Evolutionary conservation across 2,113 vertebrate genomes (phyloP), one percentile per base, ranked within the genome.

Genomic region (Oceanites oceanicus): DNA sequence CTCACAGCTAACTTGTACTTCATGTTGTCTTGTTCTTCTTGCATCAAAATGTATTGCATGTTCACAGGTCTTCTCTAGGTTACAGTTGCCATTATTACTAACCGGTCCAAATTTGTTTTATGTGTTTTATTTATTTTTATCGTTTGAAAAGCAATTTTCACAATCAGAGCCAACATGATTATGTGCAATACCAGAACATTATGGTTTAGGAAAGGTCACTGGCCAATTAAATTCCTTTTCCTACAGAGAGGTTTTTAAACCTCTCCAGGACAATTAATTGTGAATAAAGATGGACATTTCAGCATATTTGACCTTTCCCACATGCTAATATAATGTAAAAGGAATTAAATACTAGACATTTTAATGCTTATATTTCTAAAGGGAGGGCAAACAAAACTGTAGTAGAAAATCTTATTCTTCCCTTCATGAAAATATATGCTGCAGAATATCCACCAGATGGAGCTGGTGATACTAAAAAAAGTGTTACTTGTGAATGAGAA

Each of bases 391-490:
- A 7, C 27, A 36, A 4, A 21, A 4, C 7, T 8, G 14, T 7
- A 1, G 9, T 62, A 23, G 47, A 59, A 86, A 52, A 30, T 34
- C 2, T 23, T 15, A 3, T 10, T 32, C 23, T 32, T 61, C 34
- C 30, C 36, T 34, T 62, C 12, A 6, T 13, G 71, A 70, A 59
- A 55, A n/a, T 34, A 2, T 1, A 25, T 26, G 15, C 45, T 58
- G 25, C n/a, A 19, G 5, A 72, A 62, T 81, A 62, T 30, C 95
- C 97, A 95, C 45, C 45, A 96, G 97, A 38, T 94, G 96, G 94
- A 82, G 92, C 80, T 27, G 49, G 17, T 45, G 88, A 47, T 67
- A 7, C 12, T 70, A 49, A 25, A 30, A 61, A 44, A 30, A 36
- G 16, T 4, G 3, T 1, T 49, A 5, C 44, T 4, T 21, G 42